Evolutionary conservation across 2,888 invertebrate species (phyloP), one percentile per base, ranked within the genome.

Genomic region (Andrena camellia): DNA sequence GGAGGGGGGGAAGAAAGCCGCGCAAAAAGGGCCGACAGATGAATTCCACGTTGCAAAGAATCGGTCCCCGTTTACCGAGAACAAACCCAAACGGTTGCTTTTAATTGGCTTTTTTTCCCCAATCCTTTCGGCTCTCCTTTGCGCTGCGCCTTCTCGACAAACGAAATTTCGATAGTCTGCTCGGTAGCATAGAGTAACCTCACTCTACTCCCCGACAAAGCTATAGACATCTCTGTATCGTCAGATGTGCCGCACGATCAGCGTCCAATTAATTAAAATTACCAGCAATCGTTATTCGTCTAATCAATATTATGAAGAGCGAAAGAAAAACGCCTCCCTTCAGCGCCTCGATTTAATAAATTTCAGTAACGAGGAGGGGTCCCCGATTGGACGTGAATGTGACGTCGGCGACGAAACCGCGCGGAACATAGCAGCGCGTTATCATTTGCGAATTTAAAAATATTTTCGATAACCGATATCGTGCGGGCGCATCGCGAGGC

Each of bases 381-480:
- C 0, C 4, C 48, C 31, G 71, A 72, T 48, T 26, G 74, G 23
- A 59, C 26, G 68, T 59, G 57, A 80, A 80, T 81, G 54, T 68
- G 73, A 81, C 76, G 68, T 23, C 54, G 72, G 31, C 68, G 81
- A 54, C 67, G 72, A 62, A 69, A 35, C 17, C 35, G 64, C 17
- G 8, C 33, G 82, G 54, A 63, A 59, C 26, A 60, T 29, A 20
- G 50, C 26, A 60, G 59, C 48, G 23, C 70, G 72, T 79, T 78
- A 78, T 75, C 67, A 31, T 80, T 64, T 35, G 85, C 69, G 74
- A 81, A 78, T 86, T 82, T 83, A 73, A 76, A 87, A 86, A 85
- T 87, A 83, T 90, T 90, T 89, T 88, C 88, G 89, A 88, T 88
- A 88, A 86, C 83, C 83, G 85, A 88, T 91, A 89, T 84, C 84